Percentiles rank a stretch among this genome's conserved stretches.
Conservation (phyloP, 2,113 vertebrate genomes). For the Ramphastos sulfuratus region DNA sequence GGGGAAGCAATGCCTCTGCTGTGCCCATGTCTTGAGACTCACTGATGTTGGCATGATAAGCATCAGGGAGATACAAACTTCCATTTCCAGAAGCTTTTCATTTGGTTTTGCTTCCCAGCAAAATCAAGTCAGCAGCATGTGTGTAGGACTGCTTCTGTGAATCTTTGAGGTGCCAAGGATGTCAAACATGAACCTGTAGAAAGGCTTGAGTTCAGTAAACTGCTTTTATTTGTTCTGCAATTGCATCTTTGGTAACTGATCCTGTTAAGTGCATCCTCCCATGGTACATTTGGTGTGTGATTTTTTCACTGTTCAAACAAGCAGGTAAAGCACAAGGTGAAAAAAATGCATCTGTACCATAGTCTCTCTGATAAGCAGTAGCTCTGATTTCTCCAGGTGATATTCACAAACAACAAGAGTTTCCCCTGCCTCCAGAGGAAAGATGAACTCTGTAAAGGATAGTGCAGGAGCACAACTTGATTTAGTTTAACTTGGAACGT, state of each 20-base stretch:
- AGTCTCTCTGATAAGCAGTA: neutral
- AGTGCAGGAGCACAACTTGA: neutral
- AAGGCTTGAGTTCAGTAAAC: neutral
- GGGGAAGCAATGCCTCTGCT: neutral
- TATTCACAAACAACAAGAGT: neutral
- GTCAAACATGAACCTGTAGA: neutral
- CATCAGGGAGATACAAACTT: neutral
- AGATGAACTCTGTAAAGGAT: neutral
- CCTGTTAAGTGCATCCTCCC: neutral
- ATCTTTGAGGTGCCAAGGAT: neutral
- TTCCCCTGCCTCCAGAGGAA: neutral
- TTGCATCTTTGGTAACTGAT: neutral
- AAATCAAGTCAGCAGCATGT: neutral
- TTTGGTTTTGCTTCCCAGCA: neutral
- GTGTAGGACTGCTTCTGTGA: neutral
- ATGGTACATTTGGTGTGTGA: neutral
- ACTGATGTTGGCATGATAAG: rapidly evolving
- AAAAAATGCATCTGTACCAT: neutral
- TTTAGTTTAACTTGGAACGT: neutral
- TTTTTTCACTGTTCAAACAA: neutral
- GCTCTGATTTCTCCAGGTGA: neutral
- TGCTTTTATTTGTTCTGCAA: neutral
- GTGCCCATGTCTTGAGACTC: neutral
- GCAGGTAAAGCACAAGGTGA: neutral
- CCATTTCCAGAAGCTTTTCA: neutral